A percentile compares a stretch with the other conserved stretches of the same genome.
phyloP scores from a whole-genome alignment of 2,797 vertebrate species.

The Pipistrellus pipistrellus region DNA sequence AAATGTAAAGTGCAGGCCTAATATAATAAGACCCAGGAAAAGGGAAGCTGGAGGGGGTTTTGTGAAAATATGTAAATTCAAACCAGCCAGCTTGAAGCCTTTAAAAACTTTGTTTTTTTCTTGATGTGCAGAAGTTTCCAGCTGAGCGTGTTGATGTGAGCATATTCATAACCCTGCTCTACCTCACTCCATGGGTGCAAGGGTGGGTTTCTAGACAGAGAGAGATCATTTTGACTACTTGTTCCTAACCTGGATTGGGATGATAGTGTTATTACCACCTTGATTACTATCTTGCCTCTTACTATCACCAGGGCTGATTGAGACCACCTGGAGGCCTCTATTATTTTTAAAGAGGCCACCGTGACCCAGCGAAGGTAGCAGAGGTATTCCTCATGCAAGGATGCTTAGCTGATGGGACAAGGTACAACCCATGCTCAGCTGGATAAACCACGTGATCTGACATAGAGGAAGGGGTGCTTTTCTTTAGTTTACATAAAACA shows the following conservation, averaged over 20 bases:
- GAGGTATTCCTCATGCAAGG: neutral
- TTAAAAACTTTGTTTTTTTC: neutral
- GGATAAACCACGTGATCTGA: neutral
- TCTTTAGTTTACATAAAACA: neutral
- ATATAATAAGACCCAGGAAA: neutral
- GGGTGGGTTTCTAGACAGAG: neutral
- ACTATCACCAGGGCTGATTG: neutral
- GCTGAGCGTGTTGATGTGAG: neutral
- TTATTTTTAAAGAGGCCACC: neutral
- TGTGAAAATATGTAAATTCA: slow-evolving; percentile 22
- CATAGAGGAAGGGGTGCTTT: neutral
- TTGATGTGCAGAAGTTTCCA: neutral
- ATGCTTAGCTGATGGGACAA: neutral
- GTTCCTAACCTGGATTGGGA: neutral
- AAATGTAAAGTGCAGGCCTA: neutral
- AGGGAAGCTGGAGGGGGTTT: neutral
- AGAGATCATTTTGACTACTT: neutral
- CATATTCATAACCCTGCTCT: neutral
- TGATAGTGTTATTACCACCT: neutral
- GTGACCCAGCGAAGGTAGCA: neutral
- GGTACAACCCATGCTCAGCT: neutral
- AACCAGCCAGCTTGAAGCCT: neutral
- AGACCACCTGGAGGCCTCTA: no score
- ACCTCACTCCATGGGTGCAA: neutral
- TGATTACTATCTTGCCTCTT: neutral